phyloP scores from a whole-genome alignment of 2,113 vertebrate species.

The Colaptes auratus region DNA sequence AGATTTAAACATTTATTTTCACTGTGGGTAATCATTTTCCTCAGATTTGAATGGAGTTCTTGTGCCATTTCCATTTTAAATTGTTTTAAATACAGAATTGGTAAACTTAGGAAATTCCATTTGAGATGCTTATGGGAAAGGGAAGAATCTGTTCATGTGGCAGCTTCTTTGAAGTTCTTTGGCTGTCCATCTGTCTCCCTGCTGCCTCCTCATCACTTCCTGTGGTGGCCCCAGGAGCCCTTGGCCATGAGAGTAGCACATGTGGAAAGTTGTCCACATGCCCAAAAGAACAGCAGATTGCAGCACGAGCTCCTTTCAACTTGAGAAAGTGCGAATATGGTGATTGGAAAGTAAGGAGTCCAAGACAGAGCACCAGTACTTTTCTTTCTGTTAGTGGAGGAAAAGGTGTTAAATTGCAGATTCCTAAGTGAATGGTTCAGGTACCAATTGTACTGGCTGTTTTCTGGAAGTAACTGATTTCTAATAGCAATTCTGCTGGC shows the following conservation, averaged over 20 bases:
- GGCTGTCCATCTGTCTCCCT: constrained; percentile 62
- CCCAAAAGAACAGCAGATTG: constrained; percentile 17
- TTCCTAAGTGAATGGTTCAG: background rate
- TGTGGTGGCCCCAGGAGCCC: constrained; percentile 44
- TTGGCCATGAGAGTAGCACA: constrained; percentile 45
- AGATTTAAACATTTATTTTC: background rate
- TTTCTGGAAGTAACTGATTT: background rate
- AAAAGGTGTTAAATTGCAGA: background rate
- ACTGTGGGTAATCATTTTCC: background rate
- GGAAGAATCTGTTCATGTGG: constrained; percentile 51
- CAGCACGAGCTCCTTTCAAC: constrained; percentile 8
- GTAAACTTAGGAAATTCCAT: constrained; percentile 42
- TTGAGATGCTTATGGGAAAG: constrained; percentile 6
- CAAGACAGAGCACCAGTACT: background rate
- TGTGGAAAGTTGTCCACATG: constrained; percentile 37
- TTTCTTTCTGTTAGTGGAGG: background rate
- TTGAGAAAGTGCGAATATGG: background rate
- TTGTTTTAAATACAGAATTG: constrained; percentile 8
- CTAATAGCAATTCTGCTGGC: background rate
- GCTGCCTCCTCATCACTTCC: constrained; percentile 49
- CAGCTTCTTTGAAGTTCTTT: constrained; percentile 57
- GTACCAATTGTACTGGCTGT: background rate
- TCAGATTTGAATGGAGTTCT: background rate
- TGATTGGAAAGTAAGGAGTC: background rate
- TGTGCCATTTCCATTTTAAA: background rate